Conservation (phyloP, 1,140 invertebrate species). For the Trichonephila clavata region DNA sequence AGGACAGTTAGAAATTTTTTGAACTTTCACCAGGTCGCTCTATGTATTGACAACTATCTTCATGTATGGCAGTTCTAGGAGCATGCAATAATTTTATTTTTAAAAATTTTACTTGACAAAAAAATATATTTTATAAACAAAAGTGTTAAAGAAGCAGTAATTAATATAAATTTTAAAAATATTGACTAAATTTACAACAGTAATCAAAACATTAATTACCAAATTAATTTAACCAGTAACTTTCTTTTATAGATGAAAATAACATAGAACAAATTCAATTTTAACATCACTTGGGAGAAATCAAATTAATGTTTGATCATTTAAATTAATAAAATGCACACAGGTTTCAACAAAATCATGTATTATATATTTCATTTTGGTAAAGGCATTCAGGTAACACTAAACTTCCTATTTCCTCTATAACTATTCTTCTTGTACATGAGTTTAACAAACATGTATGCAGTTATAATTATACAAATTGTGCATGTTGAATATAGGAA, state of each 20-base stretch:
- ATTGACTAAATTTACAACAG: neutral
- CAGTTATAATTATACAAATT: conserved; percentile 63
- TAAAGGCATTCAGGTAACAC: neutral
- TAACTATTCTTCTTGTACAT: conserved; percentile 37
- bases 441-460: conserved; percentile 53
- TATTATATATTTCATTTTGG: neutral
- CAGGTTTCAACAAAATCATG: neutral
- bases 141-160: neutral
- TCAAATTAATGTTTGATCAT: no score
- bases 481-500: conserved; percentile 53
- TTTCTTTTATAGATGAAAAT: no score
- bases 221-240: no score
- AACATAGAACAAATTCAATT: no score
- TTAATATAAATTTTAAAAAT: neutral
- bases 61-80: neutral
- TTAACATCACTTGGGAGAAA: no score
- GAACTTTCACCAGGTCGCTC: conserved; percentile 56
- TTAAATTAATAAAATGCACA: neutral
- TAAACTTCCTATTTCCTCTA: conserved; percentile 17
- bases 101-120: no score
- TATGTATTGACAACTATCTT: neutral
- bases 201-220: no score
- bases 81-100: no score
- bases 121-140: neutral
- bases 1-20: conserved; percentile 26